These are phyloP conservation scores for Embiotoca jacksoni DNA, from an alignment of 2,113 vertebrate genomes.

Conservation along the genomic window DNA sequence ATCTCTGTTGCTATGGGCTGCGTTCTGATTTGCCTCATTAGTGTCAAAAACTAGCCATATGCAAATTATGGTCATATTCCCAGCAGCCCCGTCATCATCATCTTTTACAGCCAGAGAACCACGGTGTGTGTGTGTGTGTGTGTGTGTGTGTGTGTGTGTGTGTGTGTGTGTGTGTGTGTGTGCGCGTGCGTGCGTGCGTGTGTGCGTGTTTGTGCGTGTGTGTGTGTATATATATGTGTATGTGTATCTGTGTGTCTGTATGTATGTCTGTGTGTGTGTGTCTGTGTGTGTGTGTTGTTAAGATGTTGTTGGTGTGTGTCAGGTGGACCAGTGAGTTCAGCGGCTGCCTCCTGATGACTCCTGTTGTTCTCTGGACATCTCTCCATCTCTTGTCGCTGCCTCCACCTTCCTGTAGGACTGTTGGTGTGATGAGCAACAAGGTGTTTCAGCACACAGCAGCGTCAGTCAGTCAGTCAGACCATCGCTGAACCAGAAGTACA, in stretches of 20 bases:
- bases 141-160: constrained; percentile 3
- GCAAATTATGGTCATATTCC: constrained; percentile 75
- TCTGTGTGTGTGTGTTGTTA: constrained; percentile 3
- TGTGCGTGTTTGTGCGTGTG: no score
- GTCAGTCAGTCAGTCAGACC: no score
- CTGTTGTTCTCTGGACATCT: no score
- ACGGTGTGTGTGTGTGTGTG: no score
- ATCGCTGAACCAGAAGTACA: no score
- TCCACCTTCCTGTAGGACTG: no score
- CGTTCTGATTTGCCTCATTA: constrained; percentile 81
- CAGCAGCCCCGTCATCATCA: constrained; percentile 60
- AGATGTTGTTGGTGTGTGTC: no score
- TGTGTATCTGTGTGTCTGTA: constrained; percentile 11
- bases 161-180: constrained; percentile 27
- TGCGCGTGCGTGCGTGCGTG: background rate
- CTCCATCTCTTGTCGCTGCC: no score
- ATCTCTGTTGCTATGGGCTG: constrained; percentile 82
- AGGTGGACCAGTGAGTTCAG: no score
- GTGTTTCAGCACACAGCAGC: no score
- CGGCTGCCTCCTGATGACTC: no score
- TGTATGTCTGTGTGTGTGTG: constrained; percentile 21
- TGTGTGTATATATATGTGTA: background rate
- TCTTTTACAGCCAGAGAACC: constrained; percentile 9
- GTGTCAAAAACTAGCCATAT: constrained; percentile 77
- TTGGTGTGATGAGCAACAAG: no score